Evolutionary conservation across 2,113 vertebrate genomes (phyloP), one percentile per base, ranked within the genome.

Genomic region (Oncorhynchus tshawytscha): DNA sequence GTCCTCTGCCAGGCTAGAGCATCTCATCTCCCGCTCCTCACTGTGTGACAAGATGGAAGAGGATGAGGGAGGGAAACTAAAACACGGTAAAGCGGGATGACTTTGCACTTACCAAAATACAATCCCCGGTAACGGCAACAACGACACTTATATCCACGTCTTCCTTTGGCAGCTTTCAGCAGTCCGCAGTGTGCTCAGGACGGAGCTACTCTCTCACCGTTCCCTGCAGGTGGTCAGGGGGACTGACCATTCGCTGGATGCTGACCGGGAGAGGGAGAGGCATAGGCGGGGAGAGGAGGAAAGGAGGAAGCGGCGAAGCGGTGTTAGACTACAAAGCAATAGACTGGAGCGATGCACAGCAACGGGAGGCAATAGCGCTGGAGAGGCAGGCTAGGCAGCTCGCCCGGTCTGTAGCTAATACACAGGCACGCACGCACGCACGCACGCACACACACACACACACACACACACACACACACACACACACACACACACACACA

Each of bases 81-180:
- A 34, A n/a, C 13, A 13, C 34, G 45, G n/a, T 70, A 49, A 45
- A 11, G 39, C 34, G 67, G 72, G 70, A 78, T 81, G 78, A 80
- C 73, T 75, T 74, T 73, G 72, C 67, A 86, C 84, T 86, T 57
- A 86, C 84, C 84, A 13, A 75, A 81, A 77, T 76, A 49, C 67
- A 24, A 59, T 74, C 57, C 72, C 72, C 39, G 16, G 64, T 71
- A 83, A 60, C 60, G 51, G 31, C 67, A 68, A 68, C 29, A 29
- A 24, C n/a, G 22, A 3, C 60, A 64, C 20, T 64, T 13, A 74
- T 72, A 25, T 64, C 18, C 39, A 76, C 70, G 31, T 22, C 59
- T n/a, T 20, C 65, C 20, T 70, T 15, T 49, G 29, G 48, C 71
- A 74, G 71, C 74, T 49, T 67, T 74, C 68, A 70, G 9, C 39